These are phyloP conservation scores for Neotoma lepida DNA, from an alignment of 2,113 vertebrate species.

Conservation along the genomic window DNA sequence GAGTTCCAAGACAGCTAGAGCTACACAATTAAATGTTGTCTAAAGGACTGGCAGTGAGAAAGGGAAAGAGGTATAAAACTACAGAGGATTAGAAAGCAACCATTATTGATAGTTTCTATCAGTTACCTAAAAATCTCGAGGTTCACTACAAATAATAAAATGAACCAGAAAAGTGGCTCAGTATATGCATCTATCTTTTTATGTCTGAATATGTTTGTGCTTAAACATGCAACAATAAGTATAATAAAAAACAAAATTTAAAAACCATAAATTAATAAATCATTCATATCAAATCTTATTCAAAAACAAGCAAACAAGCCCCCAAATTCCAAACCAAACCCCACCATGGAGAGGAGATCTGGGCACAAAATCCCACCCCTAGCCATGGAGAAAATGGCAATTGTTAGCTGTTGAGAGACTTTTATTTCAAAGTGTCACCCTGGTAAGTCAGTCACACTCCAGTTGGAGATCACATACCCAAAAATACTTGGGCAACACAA, in stretches of 20 bases:
- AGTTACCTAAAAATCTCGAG: not conserved
- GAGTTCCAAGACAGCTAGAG: not conserved
- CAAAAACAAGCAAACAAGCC: not conserved
- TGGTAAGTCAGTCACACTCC: not conserved
- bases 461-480: not conserved
- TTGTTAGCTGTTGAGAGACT: not conserved
- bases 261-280: not conserved
- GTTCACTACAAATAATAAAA: not conserved
- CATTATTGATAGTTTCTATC: not conserved
- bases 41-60: not conserved
- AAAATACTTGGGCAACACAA: not conserved
- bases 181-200: not conserved
- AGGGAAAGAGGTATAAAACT: not conserved
- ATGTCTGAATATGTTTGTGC: not conserved
- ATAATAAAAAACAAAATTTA: not conserved
- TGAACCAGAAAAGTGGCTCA: not conserved
- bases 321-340: not conserved
- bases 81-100: not conserved
- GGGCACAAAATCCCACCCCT: not conserved
- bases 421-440: not conserved
- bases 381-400: not conserved
- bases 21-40: not conserved
- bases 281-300: not conserved
- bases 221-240: not conserved
- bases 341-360: not conserved